Evolutionary conservation across 2,113 vertebrate genomes (phyloP).

Genomic region (Mirounga angustirostris): DNA sequence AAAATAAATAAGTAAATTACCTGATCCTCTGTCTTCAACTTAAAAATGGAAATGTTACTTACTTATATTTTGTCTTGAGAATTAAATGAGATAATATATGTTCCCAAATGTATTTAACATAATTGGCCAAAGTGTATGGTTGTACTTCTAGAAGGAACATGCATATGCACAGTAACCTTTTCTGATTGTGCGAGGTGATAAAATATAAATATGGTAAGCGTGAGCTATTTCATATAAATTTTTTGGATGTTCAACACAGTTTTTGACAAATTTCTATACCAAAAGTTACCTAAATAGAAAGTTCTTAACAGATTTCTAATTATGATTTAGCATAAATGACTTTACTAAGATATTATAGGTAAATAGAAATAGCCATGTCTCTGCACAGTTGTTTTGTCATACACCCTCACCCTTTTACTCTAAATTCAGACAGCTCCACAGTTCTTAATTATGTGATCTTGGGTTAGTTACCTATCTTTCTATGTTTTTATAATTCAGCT

Average conservation of each 20-base stretch:
- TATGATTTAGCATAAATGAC: neutral
- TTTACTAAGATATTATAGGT: neutral
- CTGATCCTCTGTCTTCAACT: neutral
- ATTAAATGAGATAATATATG: neutral
- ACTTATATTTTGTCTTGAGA: neutral
- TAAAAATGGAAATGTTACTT: constrained; percentile 24
- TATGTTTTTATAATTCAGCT: neutral
- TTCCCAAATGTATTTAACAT: neutral
- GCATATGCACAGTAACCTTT: neutral
- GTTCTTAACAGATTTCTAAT: neutral
- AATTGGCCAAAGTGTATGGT: neutral
- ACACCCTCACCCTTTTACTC: neutral
- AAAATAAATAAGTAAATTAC: neutral
- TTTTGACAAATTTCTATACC: neutral
- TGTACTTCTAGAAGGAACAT: neutral
- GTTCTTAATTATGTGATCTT: neutral
- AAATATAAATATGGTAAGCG: neutral
- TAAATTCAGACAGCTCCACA: neutral
- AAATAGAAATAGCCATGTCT: constrained; percentile 4
- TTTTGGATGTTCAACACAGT: neutral
- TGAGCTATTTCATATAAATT: neutral
- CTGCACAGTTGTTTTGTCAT: neutral
- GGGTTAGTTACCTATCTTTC: neutral
- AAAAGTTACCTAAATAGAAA: neutral
- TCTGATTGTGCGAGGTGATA: neutral